Evolutionary conservation across 2,797 vertebrate genomes (phyloP), one percentile per base, ranked within the genome.

Genomic region (Neoniphon sammara): DNA sequence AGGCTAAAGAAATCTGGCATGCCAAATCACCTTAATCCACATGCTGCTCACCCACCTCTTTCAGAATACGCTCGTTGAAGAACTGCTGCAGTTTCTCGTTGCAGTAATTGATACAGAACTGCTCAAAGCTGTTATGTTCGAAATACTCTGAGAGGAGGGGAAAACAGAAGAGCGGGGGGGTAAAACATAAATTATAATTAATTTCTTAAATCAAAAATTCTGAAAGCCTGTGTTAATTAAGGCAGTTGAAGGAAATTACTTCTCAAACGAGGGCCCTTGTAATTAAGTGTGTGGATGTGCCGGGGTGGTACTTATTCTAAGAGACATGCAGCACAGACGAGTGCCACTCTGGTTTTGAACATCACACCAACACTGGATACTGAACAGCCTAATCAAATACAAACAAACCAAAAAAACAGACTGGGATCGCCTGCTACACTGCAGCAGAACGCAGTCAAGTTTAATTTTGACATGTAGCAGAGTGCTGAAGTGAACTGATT

Each of bases 41-140:
- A 53, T 5, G 27, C 58, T 12, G 71, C 64, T 80, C 74, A 89
- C 93, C 82, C 86, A 95, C 98, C 98, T 99, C 98, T 92, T 99
- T 99, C 59, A 99, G 94, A 86, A 99, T 99, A 34, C 98, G 96
- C 93, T 99, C 98, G 57, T 99, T 99, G 93, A 99, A 99, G 93
- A 99, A 99, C 77, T 99, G 98, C 84, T 99, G 98, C 81, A 99
- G 95, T 75, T 99, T 99, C 94, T 99, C 98, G 73, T 99, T 99
- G 93, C 98, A 99, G 91, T 99, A 99, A 94, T 99, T 99, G 91
- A 99, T 99, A 87, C 98, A 99, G 93, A 99, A 99, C 82, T 99
- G 98, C 92, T 99, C 98, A 90, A 97, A 99, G 93, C 98, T 99
- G 95, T 99, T 99, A 88, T 97, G 98, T 84, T 99, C 98, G 89